Evolutionary conservation across 2,888 invertebrate species (phyloP), one percentile per base, ranked within the genome.

Genomic region (Sphecodes monilicornis): DNA sequence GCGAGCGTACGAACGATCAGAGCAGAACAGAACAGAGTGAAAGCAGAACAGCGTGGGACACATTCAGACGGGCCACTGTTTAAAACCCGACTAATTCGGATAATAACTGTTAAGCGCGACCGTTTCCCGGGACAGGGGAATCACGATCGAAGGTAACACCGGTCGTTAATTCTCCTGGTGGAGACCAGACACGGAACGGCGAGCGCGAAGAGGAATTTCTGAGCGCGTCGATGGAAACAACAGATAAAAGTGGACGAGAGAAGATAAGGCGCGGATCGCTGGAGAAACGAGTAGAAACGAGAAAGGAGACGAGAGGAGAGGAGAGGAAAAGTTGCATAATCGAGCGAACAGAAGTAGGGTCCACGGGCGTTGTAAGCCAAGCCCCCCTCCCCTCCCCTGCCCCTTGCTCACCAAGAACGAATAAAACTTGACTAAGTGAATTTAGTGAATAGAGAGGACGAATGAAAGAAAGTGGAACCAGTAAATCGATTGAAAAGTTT

Each of bases 401-500:
- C 2, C 16, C 16, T 3, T 0, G 3, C 3, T 0, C 18, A 3
- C 18, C 18, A 2, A 29, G 29, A 90, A 79, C 87, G 91, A 92
- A 91, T 92, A 92, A 92, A 92, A 92, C 90, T 92, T 90, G 88
- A 86, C 89, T 92, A 91, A 92, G 92, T 91, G 92, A 92, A 92
- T 92, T 89, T 89, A 89, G 87, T 86, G 92, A 92, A 92, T 92
- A 86, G 89, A 86, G 90, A 86, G 87, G 87, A 83, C 86, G 88
- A 91, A 91, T 80, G 89, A 89, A 91, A 89, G 90, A 91, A 89
- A 90, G 90, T 86, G 82, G 90, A 87, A 90, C 90, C 91, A 87
- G 91, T 90, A 91, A 91, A 92, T 91, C 90, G 89, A 90, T 88
- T 91, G 91, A 89, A 92, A 92, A 92, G 83, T 92, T 92, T 92